Conservation (phyloP, 2,888 invertebrate species). For the Drosophila antonietae region DNA sequence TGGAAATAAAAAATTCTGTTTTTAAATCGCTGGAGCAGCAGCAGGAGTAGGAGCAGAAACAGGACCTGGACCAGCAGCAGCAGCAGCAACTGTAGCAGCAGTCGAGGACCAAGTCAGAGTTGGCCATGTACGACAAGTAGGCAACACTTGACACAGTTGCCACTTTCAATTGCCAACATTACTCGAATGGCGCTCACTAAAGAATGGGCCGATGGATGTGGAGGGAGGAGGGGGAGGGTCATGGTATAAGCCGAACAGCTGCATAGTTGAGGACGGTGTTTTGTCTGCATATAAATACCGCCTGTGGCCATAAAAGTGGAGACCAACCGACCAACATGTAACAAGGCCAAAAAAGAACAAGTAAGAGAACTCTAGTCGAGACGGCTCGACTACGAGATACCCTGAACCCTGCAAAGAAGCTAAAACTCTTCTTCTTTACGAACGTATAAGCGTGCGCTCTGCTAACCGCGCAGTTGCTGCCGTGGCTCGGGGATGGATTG, state of each 20-base stretch:
- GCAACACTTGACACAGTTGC: constrained; percentile 83
- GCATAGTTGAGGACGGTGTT: constrained; percentile 60
- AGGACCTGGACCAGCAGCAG: constrained; percentile 1
- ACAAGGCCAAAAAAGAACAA: constrained; percentile 50
- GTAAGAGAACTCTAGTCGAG: no score
- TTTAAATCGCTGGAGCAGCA: constrained; percentile 59
- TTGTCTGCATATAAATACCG: constrained; percentile 83
- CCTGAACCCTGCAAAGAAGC: no score
- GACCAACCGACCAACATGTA: constrained; percentile 82
- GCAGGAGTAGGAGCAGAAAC: background rate
- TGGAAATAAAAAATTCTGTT: constrained; percentile 77
- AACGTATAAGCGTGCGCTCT: no score
- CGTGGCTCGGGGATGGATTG: no score
- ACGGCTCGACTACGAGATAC: no score
- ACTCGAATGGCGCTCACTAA: constrained; percentile 66
- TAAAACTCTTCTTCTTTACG: no score
- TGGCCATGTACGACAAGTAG: constrained; percentile 77
- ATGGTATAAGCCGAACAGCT: constrained; percentile 9
- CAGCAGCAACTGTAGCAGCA: background rate
- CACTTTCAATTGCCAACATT: constrained; percentile 82
- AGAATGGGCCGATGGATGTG: constrained; percentile 31
- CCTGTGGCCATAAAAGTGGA: constrained; percentile 84
- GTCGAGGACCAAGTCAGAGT: constrained; percentile 30
- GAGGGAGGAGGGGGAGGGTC: background rate
- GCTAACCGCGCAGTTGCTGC: no score